Conservation (phyloP, 2,888 invertebrate genomes). For the Meganola albula region DNA sequence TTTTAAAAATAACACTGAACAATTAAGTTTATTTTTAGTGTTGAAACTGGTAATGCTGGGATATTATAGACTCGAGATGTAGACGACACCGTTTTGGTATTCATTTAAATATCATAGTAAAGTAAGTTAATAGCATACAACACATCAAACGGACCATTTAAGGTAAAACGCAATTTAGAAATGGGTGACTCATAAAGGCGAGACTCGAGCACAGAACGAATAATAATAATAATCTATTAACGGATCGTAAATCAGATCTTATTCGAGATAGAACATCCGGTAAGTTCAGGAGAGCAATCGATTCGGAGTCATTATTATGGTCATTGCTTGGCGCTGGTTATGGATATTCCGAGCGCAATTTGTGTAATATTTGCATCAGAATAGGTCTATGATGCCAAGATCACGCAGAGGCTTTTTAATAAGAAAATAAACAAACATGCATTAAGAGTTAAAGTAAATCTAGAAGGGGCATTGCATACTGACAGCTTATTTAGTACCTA, state of each 20-base stretch:
- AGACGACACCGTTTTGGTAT: too few species aligned
- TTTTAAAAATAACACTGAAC: too few species aligned
- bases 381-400: conserved; percentile 47
- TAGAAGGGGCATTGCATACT: conserved; percentile 27
- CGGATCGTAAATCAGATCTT: conserved; percentile 49
- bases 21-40: too few species aligned
- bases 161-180: conserved; percentile 28
- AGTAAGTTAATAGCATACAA: conserved; percentile 16
- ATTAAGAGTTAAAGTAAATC: conserved; percentile 28
- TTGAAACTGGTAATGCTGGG: too few species aligned
- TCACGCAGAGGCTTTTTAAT: conserved; percentile 55
- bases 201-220: conserved; percentile 23
- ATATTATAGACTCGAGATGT: too few species aligned
- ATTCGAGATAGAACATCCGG: conserved; percentile 26
- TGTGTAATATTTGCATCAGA: conserved; percentile 63
- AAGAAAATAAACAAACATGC: conserved; percentile 56
- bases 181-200: conserved; percentile 17
- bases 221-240: conserved; percentile 42
- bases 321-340: conserved; percentile 55
- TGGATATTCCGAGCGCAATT: conserved; percentile 62
- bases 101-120: too few species aligned
- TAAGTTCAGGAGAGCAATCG: conserved; percentile 42
- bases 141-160: conserved; percentile 22
- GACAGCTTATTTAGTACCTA: too few species aligned
- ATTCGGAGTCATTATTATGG: conserved; percentile 60